Evolutionary conservation across 1,140 invertebrate genomes (phyloP).

Genomic region (Macrobrachium rosenbergii): DNA sequence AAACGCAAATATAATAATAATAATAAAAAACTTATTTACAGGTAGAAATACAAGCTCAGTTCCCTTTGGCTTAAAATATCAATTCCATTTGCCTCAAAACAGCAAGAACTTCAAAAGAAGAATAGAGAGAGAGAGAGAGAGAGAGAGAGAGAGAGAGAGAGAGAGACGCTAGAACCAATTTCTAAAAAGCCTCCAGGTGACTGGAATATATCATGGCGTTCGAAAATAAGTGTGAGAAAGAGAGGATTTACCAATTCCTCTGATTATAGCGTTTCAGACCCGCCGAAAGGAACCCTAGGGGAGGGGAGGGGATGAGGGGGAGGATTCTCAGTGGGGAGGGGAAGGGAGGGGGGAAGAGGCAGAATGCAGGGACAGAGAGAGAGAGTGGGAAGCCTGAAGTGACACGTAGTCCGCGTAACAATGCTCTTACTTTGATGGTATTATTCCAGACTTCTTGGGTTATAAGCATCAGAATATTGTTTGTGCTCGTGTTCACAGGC

Average conservation of each 20-base stretch:
- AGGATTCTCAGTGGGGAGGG: background rate
- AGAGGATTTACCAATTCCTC: too few species aligned
- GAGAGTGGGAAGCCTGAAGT: too few species aligned
- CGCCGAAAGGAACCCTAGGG: too few species aligned
- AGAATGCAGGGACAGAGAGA: background rate
- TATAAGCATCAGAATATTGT: too few species aligned
- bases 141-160: constrained; percentile 25
- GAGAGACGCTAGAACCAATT: background rate
- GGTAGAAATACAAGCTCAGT: background rate
- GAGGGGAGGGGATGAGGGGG: background rate
- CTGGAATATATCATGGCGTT: too few species aligned
- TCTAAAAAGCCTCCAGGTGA: too few species aligned
- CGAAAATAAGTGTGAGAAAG: too few species aligned
- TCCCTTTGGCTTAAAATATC: background rate
- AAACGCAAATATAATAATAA: background rate
- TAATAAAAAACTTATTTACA: background rate
- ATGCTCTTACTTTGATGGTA: too few species aligned
- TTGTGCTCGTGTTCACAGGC: too few species aligned
- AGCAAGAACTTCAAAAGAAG: constrained; percentile 2
- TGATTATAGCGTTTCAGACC: too few species aligned
- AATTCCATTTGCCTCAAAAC: background rate
- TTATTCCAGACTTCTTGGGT: too few species aligned
- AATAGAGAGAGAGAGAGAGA: background rate
- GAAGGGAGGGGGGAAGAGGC: background rate
- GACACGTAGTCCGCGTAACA: too few species aligned